Evolutionary conservation across 2,797 vertebrate species (phyloP), one percentile per base, ranked within the genome.

Genomic region (Oophaga sylvatica): DNA sequence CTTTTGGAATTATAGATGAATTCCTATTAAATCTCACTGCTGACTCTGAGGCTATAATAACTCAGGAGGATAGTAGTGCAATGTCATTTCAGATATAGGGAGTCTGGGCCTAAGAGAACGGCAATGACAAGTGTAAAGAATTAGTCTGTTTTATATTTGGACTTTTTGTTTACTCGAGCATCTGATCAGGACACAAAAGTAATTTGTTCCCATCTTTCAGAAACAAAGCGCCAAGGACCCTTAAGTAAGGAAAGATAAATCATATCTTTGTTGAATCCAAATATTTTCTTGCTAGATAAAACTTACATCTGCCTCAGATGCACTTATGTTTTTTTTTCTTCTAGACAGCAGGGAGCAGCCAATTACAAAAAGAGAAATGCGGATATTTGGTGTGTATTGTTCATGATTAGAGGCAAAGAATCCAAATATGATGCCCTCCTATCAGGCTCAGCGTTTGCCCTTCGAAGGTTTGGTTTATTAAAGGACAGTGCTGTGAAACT

Each of bases 91-190:
- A 71, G 53, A 75, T 65, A 78, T 48, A 35, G 26, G 67, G 73
- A 86, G 59, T 89, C 83, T 89, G 31, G 78, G 45, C 79, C 63
- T 77, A 70, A 63, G 73, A 89, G 63, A 73, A 89, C 56, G 48
- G 31, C 82, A 82, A 86, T 89, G 88, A 86, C 84, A 86, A 79
- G 20, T 53, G 26, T 86, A 83, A 89, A 89, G 85, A 82, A 89
- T 86, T 63, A 78, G 84, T n/a, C 31, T 78, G 63, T 68, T 70
- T 86, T 83, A 41, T 65, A 31, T 45, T 59, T 8, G 80, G 82
- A 35, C 59, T 83, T 89, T 85, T 83, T 89, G 88, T 89, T 86
- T 89, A 83, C 63, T 86, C 86, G 79, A 83, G 60, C 80, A 83
- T 86, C 79, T 83, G 56, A 89, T 86, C 73, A 56, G 26, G 8